Base-by-base conservation (phyloP, 2,797 vertebrate species). In the Pampus argenteus region DNA sequence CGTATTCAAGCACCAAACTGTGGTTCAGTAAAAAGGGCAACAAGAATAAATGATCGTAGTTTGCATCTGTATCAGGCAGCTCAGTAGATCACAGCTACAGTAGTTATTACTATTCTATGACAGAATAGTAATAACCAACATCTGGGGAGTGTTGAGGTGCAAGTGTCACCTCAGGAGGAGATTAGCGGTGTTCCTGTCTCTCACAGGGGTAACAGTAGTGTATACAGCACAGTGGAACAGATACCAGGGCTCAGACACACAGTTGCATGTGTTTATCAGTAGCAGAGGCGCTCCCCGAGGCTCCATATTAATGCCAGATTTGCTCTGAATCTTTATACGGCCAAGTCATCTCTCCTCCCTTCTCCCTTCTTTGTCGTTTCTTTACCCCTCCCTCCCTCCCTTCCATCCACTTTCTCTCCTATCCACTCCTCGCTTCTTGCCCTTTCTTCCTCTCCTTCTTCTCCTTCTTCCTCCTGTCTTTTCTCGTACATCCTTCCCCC, bases 191-290 rank as follows among this genome's bases (percentile, higher is more conserved):
- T 78, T 69, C 56, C 79, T 68, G 78, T 81, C 81, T 88, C 86
- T 86, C 59, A 44, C 83, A 44, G 81, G 74, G 84, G 77, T 75
- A 81, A 89, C 57, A 68, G 71, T 56, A 64, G 76, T 69, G 69
- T 78, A 60, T 82, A 73, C 74, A 69, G 74, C 62, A 20, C 62
- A 66, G 71, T 66, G 82, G 66, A 72, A 63, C 66, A 83, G 85
- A 91, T 90, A 89, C 77, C 69, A 56, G 71, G 48, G 71, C 82
- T 42, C 74, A 78, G 71, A 72, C 82, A 81, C 79, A 73, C 83
- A 84, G 75, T 81, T 60, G 51, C 77, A 70, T 80, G 86, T 85
- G 79, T 90, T 89, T 87, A 87, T 86, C 86, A 74, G 72, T 34
- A 76, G 76, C 58, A 23, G 68, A 68, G 82, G 88, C 66, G 26